These are phyloP conservation scores for Coluber constrictor DNA, from an alignment of 2,797 vertebrate species.

Conservation along the genomic window DNA sequence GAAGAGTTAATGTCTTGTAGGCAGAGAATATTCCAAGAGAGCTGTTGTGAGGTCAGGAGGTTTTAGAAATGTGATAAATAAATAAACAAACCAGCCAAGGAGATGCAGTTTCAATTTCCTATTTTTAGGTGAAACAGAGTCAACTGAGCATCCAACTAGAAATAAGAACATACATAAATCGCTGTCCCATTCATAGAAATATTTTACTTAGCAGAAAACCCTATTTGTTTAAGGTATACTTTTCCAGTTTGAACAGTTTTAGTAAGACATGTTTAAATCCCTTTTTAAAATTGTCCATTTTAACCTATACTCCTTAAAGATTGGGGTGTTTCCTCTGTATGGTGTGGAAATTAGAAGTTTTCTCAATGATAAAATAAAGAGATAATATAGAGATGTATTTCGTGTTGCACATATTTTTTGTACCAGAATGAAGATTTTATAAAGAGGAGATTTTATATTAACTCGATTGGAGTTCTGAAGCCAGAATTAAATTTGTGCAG, in stretches of 20 bases:
- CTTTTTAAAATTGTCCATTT: not conserved
- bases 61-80: not conserved
- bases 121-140: not conserved
- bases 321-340: not conserved
- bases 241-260: not conserved
- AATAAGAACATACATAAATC: not conserved
- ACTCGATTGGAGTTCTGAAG: conserved; percentile 42
- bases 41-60: not conserved
- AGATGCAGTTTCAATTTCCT: not conserved
- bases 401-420: no score
- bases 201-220: not conserved
- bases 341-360: not conserved
- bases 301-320: not conserved
- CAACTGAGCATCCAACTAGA: not conserved
- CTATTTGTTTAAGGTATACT: not conserved
- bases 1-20: not conserved
- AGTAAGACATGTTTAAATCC: not conserved
- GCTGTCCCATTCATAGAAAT: not conserved
- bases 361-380: not conserved
- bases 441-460: conserved; percentile 11
- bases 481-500: conserved; percentile 58
- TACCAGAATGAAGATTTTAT: not conserved
- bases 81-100: not conserved
- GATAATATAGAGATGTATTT: not conserved
- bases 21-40: not conserved